Percentiles rank a stretch among this genome's conserved stretches.
phyloP scores from a whole-genome alignment of 2,797 vertebrate species.

The Basileuterus tristriatus region DNA sequence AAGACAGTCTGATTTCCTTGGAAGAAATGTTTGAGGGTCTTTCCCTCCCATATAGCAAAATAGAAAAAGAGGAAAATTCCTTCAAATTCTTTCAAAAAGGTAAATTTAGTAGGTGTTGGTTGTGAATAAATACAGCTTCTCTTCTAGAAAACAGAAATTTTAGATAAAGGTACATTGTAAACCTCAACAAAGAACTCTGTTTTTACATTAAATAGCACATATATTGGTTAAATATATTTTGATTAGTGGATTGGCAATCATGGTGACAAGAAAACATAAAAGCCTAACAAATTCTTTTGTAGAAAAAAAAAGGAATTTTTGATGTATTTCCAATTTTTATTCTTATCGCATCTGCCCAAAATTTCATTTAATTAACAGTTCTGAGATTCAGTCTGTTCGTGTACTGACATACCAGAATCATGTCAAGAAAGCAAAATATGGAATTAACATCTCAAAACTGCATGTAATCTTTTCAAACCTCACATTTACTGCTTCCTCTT shows the following conservation, averaged over 20 bases:
- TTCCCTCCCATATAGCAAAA: background rate
- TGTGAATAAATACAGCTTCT: background rate
- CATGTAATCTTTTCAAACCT: background rate
- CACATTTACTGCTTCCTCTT: background rate
- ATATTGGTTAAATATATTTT: background rate
- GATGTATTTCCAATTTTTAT: slow-evolving; percentile 28
- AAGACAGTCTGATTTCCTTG: background rate
- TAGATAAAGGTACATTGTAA: background rate
- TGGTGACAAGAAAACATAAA: slow-evolving; percentile 20
- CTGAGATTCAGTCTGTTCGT: slow-evolving; percentile 20
- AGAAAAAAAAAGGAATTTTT: background rate
- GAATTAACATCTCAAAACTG: background rate
- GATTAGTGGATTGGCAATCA: slow-evolving; percentile 18
- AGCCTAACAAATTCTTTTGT: background rate
- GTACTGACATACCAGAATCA: slow-evolving; percentile 15
- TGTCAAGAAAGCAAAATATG: slow-evolving; percentile 30
- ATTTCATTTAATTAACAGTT: slow-evolving; percentile 42
- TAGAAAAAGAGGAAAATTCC: background rate
- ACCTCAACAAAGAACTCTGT: background rate
- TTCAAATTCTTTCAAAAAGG: background rate
- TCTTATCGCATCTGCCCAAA: background rate
- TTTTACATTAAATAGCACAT: background rate
- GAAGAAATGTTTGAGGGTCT: background rate
- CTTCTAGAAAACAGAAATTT: background rate
- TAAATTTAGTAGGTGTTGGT: background rate